Base-by-base conservation (phyloP, 2,888 invertebrate species). In the Abrostola tripartita region DNA sequence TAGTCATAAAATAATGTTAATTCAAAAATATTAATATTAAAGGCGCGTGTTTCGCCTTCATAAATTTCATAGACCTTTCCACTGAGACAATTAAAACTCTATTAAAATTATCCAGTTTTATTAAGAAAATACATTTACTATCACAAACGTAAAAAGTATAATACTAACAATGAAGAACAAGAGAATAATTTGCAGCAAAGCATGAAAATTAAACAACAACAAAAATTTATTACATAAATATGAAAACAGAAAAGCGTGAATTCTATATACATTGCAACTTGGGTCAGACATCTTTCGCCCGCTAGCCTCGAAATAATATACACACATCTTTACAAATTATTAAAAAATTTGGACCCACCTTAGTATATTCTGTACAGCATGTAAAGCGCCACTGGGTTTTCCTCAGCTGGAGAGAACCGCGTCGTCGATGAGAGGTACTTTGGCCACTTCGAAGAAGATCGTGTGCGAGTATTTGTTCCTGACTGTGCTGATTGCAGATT, bases 401-500 rank as follows among this genome's bases (percentile, higher is more conserved):
- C 76, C 84, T 95, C 94, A 91, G 88, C 93, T 91, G 81, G 76
- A 78, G 41, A 94, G 87, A 7, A 81, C 85, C 0, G 86, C 71
- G 86, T 94, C 92, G 8, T 90, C 90, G 1, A 95, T 72, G 44
- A 97, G 92, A 35, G 97, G 96, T 71, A 97, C 96, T 90, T 97
- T 97, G 69, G 98, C 98, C 64, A 98, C 98, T 95, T 98, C 98
- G 88, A 97, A 98, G 94, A 99, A 99, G 87, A 98, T 97, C 82
- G 97, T 96, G 92, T 99, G 99, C 5, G 98, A 98, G 90, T 99
- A 99, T 94, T 99, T 99, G 90, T 97, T 98, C 76, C 97, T 95
- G 60, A 99, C 97, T 38, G 99, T 98, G 93, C 97, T 97, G 77
- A 98, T 95, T 65, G 97, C 96, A 40, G 97, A 96, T 84, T 97